Evolutionary conservation across 2,888 invertebrate species (phyloP).

Genomic region (Scelioninae gen. 2): DNA sequence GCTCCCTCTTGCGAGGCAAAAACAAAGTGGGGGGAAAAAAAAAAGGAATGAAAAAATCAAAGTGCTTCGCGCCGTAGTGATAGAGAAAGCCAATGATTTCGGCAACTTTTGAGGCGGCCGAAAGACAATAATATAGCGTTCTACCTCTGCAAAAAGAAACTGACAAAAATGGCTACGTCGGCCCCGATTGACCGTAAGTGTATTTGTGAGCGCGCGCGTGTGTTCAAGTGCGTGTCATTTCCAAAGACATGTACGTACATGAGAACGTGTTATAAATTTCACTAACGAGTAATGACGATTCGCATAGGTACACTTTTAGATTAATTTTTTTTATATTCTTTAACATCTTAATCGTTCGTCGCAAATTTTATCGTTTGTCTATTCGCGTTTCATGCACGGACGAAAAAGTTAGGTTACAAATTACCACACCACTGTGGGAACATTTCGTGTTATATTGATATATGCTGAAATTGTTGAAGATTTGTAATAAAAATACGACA

Average conservation of each 20-base stretch:
- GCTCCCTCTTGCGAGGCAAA: too few species aligned
- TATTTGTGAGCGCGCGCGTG: conserved; percentile 60
- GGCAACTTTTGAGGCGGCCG: conserved; percentile 55
- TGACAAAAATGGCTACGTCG: conserved; percentile 52
- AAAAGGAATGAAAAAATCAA: conserved; percentile 18
- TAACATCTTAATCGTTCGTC: conserved; percentile 4
- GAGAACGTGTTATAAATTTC: conserved; percentile 33
- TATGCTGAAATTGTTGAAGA: too few species aligned
- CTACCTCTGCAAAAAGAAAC: conserved; percentile 60
- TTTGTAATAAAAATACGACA: too few species aligned
- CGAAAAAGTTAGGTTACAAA: too few species aligned
- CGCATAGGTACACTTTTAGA: conserved; percentile 24
- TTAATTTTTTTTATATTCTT: neutral
- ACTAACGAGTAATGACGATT: conserved; percentile 14
- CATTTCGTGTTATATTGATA: too few species aligned
- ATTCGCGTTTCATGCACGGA: too few species aligned
- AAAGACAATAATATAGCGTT: conserved; percentile 56
- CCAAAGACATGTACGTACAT: conserved; percentile 39
- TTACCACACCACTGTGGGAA: too few species aligned
- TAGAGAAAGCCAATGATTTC: conserved; percentile 49
- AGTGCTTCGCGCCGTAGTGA: conserved; percentile 4
- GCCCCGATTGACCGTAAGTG: conserved; percentile 51
- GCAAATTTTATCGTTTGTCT: conserved; percentile 8
- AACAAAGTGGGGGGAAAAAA: too few species aligned
- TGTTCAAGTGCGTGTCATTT: conserved; percentile 53